These are phyloP conservation scores for Melanotaenia duboulayi DNA, from an alignment of 2,113 vertebrate genomes.

Conservation along the genomic window DNA sequence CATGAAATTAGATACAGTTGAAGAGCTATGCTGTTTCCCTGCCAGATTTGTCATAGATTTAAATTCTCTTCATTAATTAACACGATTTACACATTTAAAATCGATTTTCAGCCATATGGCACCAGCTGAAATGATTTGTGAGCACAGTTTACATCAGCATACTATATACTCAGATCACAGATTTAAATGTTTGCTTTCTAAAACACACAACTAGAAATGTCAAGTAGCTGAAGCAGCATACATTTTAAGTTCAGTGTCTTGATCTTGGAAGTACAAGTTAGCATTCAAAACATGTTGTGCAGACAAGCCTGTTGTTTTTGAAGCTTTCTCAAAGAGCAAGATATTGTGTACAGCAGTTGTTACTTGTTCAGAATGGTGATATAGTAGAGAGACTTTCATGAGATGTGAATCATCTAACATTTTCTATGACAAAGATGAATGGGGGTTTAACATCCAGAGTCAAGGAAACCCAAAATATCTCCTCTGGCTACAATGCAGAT, in stretches of 20 bases:
- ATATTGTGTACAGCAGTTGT: neutral
- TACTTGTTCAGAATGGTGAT: slow-evolving; percentile 3
- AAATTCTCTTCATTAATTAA: neutral
- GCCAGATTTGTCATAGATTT: neutral
- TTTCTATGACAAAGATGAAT: neutral
- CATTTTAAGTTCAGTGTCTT: neutral
- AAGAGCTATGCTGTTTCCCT: neutral
- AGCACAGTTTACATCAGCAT: too few species aligned
- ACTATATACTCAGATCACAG: too few species aligned
- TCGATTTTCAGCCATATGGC: neutral
- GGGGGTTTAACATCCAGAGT: neutral
- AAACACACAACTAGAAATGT: neutral
- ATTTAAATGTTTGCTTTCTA: too few species aligned
- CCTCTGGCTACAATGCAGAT: neutral
- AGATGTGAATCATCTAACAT: neutral
- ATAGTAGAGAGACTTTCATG: neutral
- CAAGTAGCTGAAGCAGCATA: neutral
- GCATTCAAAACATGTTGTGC: neutral
- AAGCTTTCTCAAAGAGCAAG: slow-evolving; percentile 1
- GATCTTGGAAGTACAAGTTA: neutral
- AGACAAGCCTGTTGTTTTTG: neutral
- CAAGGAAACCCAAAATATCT: neutral
- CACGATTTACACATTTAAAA: neutral
- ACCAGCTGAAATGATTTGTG: neutral
- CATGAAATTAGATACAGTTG: slow-evolving; percentile 20